Conservation (phyloP, 2,888 invertebrate genomes). For the Meloe dianella region DNA sequence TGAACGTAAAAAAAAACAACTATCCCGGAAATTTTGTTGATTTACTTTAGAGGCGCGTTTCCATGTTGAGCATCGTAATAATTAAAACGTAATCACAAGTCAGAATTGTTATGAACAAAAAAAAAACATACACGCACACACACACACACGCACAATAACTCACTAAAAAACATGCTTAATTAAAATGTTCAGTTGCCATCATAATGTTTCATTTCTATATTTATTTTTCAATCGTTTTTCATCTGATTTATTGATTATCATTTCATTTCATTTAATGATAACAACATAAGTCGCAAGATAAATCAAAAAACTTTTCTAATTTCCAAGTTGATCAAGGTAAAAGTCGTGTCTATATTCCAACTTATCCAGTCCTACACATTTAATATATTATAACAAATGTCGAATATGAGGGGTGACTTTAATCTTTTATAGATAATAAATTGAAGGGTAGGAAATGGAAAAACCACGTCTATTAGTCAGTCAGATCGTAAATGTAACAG, state of each 20-base stretch:
- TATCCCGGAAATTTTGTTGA: too few species aligned
- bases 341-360: neutral
- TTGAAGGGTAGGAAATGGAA: neutral
- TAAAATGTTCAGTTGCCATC: neutral
- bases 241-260: neutral
- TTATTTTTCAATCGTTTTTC: neutral
- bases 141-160: neutral
- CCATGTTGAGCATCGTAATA: neutral
- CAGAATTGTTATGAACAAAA: conserved; percentile 9
- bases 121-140: too few species aligned
- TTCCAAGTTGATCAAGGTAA: conserved; percentile 14
- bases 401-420: conserved; percentile 6
- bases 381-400: too few species aligned
- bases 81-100: conserved; percentile 24
- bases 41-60: too few species aligned
- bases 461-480: conserved; percentile 18
- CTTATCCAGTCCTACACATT: neutral
- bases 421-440: conserved; percentile 25
- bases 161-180: neutral
- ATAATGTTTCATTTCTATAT: neutral
- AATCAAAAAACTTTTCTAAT: conserved; percentile 28
- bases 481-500: neutral
- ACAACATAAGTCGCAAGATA: neutral
- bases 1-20: too few species aligned
- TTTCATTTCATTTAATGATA: neutral